phyloP scores from a whole-genome alignment of 30 jellyfish, hydroid and myxozoan species.

The Hydractinia echinata region DNA sequence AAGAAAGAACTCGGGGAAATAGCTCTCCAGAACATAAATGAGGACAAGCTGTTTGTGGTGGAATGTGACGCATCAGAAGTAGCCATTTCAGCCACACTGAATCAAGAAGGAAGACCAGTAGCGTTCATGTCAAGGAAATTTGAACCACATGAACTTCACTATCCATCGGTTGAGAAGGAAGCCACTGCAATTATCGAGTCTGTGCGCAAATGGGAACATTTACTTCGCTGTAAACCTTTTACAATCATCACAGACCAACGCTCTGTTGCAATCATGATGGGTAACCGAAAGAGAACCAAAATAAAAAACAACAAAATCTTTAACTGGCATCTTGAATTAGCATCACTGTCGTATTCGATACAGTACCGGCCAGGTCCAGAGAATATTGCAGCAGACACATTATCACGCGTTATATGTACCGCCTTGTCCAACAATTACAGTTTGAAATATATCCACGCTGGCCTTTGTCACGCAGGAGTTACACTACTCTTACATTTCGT shows the following conservation, averaged over 20 bases:
- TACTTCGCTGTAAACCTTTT: conserved; percentile 44
- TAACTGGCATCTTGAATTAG: conserved; percentile 57
- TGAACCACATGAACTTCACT: conserved; percentile 14
- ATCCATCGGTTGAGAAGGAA: conserved; percentile 51
- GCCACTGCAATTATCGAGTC: conserved; percentile 58
- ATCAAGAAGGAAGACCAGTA: conserved; percentile 48
- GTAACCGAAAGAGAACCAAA: conserved; percentile 55
- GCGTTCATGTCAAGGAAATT: conserved; percentile 46
- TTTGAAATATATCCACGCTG: conserved; percentile 8
- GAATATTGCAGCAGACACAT: conserved; percentile 61
- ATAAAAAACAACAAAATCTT: conserved; percentile 51
- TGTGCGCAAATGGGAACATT: conserved; percentile 63
- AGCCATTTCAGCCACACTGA: conserved; percentile 48
- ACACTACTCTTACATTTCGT: conserved; percentile 46
- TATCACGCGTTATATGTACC: conserved; percentile 43
- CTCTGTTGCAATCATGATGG: conserved; percentile 53
- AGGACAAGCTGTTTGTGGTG: conserved; percentile 34
- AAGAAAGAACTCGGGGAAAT: background rate
- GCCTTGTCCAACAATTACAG: conserved; percentile 11
- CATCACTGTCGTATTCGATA: too few relatives aligned
- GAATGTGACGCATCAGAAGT: conserved; percentile 58
- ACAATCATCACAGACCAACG: conserved; percentile 56
- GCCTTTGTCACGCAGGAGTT: conserved; percentile 56
- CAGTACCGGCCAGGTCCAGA: conserved; percentile 69
- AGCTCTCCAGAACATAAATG: conserved; percentile 37